Evolutionary conservation across 2,888 invertebrate genomes (phyloP), one percentile per base, ranked within the genome.

Genomic region (Cheilosia pagana): DNA sequence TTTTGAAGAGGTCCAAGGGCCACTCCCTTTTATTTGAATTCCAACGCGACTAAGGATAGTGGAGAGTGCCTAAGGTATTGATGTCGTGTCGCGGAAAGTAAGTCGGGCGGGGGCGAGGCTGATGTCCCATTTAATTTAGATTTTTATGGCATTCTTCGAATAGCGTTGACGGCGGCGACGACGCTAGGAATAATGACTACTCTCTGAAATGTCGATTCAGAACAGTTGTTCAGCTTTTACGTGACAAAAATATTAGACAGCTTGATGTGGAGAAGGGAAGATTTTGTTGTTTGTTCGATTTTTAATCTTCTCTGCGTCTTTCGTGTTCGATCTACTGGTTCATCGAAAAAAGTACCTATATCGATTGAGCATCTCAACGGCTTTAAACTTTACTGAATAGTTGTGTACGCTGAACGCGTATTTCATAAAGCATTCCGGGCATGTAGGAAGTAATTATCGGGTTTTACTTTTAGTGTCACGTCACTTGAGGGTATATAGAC

Each of bases 81-180:
- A 83, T 78, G 63, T 60, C 35, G 35, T 28, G 43, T 63, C 50
- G 55, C 16, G 65, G 21, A 43, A 52, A 45, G 35, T 7, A 74
- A 53, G 10, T 63, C 41, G 59, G 50, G 41, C 45, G 50, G 68
- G 70, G 50, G 72, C 41, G 52, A 75, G 48, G 71, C 59, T 45
- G 78, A 74, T 75, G 74, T 83, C 70, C 83, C 79, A 79, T 83
- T 83, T 83, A 83, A 83, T 83, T 83, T 83, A 70, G 79, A 75
- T 70, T 83, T 83, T 83, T 83, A 83, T 79, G 79, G 23, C 70
- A 74, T 65, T 62, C 68, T 60, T 39, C 57, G 53, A 78, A 65
- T 70, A 65, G 59, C 79, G 41, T 67, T 68, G 82, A 68, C 31
- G 74, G 74, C 70, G 79, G 25, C 74, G 65, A 79, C 74, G 59